A percentile compares a stretch with the other conserved stretches of the same genome.
These are phyloP conservation scores for Amiota mariae DNA, from an alignment of 2,888 invertebrate species.

Conservation along the genomic window DNA sequence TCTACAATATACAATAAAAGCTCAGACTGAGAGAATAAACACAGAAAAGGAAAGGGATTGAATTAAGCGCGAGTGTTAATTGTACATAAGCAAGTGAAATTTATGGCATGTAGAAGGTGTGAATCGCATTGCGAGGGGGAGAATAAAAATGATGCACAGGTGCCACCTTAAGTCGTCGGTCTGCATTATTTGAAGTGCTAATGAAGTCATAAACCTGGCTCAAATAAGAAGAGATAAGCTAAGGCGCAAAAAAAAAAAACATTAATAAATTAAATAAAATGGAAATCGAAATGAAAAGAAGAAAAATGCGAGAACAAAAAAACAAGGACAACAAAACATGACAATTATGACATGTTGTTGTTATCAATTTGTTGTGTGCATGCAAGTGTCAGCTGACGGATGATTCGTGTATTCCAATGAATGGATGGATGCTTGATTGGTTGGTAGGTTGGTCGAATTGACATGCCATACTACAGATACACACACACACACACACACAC, in stretches of 20 bases:
- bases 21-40: background rate
- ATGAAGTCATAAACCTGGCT: constrained; percentile 53
- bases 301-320: background rate
- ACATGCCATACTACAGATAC: background rate
- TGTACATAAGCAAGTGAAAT: constrained; percentile 53
- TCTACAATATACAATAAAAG: background rate
- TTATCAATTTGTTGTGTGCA: constrained; percentile 26
- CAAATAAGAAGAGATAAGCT: background rate
- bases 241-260: constrained; percentile 38
- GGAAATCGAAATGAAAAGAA: constrained; percentile 32
- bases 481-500: background rate
- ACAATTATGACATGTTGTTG: constrained; percentile 26
- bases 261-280: constrained; percentile 45
- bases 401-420: background rate
- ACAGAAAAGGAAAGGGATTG: too few relatives aligned
- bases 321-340: constrained; percentile 6
- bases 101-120: constrained; percentile 36
- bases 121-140: background rate
- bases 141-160: background rate
- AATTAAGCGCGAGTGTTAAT: constrained; percentile 29
- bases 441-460: constrained; percentile 18
- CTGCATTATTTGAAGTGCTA: constrained; percentile 46
- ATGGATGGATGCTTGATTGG: too few relatives aligned
- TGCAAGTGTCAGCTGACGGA: constrained; percentile 27
- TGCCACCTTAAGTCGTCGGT: constrained; percentile 28